Conservation (phyloP, 2,113 vertebrate genomes). For the Anguilla japonica region DNA sequence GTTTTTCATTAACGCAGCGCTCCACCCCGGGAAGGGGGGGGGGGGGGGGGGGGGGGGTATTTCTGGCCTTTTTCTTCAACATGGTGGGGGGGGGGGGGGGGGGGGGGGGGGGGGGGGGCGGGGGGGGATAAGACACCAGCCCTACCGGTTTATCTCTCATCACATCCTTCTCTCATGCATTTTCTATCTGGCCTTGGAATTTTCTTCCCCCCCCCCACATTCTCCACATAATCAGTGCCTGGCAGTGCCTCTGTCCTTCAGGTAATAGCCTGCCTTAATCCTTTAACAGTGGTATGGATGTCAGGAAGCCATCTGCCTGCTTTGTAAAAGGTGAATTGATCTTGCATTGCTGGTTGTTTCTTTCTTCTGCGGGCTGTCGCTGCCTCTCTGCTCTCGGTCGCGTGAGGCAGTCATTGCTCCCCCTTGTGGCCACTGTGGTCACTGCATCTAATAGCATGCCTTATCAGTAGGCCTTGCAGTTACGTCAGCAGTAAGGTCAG, state of each 20-base stretch:
- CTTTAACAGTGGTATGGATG: conserved; percentile 2
- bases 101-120: neutral
- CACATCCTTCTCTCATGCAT: conserved; percentile 6
- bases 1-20: conserved; percentile 63
- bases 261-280: neutral
- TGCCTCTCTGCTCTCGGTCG: neutral
- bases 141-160: conserved; percentile 1
- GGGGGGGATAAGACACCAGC: neutral
- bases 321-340: neutral
- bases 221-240: neutral
- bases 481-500: neutral
- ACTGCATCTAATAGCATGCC: neutral
- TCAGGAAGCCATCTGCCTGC: neutral
- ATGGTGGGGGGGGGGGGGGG: neutral
- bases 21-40: neutral
- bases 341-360: neutral
- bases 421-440: neutral
- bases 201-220: neutral
- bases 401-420: neutral
- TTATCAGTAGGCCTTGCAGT: neutral
- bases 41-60: neutral
- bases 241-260: neutral
- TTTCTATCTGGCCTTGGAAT: neutral
- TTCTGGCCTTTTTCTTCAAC: neutral
- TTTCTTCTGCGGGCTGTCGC: neutral